Conservation (phyloP, 2,888 invertebrate genomes). For the Diarsia dahlii region DNA sequence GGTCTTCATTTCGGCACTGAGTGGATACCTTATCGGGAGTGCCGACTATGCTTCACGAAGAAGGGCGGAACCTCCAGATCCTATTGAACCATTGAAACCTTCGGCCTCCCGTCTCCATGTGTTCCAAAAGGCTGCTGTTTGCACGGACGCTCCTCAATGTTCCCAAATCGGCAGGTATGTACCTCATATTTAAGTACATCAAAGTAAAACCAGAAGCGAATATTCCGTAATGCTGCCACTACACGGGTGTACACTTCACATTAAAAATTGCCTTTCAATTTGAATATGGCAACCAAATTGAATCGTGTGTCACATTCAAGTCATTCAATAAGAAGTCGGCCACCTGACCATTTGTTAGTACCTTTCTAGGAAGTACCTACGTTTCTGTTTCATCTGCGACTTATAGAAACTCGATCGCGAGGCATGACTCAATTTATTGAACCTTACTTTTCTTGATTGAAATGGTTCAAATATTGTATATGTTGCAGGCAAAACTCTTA, state of each 20-base stretch:
- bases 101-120: conserved; percentile 92
- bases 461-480: not conserved
- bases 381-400: not conserved
- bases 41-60: conserved; percentile 73
- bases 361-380: not conserved
- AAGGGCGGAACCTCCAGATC: conserved; percentile 91
- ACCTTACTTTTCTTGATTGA: not conserved
- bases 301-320: not conserved
- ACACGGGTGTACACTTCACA: too few species aligned
- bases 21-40: conserved; percentile 80
- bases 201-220: not conserved
- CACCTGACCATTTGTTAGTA: not conserved
- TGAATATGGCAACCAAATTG: not conserved
- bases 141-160: conserved; percentile 94
- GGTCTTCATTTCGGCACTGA: conserved; percentile 80
- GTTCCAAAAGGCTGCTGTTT: conserved; percentile 94
- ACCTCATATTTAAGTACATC: not conserved
- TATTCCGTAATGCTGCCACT: not conserved
- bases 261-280: not conserved
- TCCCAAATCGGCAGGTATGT: conserved; percentile 94
- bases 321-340: not conserved
- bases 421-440: not conserved
- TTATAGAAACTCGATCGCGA: not conserved
- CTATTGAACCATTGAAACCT: conserved; percentile 91
- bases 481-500: too few species aligned